A percentile compares a stretch with the other conserved stretches of the same genome.
These are phyloP conservation scores for Tachuris rubrigastra DNA, from an alignment of 2,113 vertebrate genomes.

Conservation along the genomic window DNA sequence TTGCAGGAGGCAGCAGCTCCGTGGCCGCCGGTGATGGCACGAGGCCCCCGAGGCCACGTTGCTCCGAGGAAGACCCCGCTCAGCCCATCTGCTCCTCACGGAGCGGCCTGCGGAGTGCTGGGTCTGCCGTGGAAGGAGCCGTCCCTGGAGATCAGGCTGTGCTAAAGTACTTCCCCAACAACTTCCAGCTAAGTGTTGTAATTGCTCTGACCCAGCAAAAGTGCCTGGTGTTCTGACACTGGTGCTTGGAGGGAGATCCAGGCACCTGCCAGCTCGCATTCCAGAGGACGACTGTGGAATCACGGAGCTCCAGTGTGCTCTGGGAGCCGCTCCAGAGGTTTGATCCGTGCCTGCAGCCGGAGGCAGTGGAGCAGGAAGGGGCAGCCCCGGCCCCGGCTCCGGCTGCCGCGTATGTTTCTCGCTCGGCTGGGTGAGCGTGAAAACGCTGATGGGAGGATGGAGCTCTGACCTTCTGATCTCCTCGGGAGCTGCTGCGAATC, in stretches of 20 bases:
- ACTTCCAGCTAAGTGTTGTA: not conserved
- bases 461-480: slow-evolving; percentile 1
- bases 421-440: not conserved
- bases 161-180: not conserved
- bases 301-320: not conserved
- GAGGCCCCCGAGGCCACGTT: not conserved
- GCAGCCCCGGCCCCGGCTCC: not conserved
- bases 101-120: not conserved
- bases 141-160: not conserved
- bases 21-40: not conserved
- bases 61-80: not conserved
- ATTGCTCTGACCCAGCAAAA: not conserved
- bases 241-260: not conserved
- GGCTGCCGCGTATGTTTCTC: not conserved
- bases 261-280: not conserved
- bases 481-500: slow-evolving; percentile 9
- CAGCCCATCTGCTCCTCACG: not conserved
- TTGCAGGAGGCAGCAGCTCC: not conserved
- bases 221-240: not conserved
- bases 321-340: not conserved
- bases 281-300: not conserved
- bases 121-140: accelerated
- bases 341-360: not conserved
- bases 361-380: not conserved
- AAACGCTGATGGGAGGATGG: not conserved